Conservation (phyloP, 2,888 invertebrate genomes). For the Hybos culiciformis region DNA sequence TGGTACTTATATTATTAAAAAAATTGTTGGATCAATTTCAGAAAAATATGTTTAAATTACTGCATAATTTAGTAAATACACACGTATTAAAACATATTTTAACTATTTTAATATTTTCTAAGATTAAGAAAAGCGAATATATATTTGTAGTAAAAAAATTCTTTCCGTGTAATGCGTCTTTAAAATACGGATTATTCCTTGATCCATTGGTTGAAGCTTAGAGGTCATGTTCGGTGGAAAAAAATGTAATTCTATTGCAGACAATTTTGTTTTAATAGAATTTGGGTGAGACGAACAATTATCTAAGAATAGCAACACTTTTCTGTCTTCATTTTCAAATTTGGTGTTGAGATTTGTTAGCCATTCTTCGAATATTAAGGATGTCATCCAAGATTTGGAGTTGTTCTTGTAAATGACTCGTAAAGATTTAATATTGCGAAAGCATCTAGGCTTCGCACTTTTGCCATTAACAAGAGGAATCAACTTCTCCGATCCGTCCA, state of each 20-base stretch:
- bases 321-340: slow-evolving; percentile 5
- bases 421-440: slow-evolving; percentile 20
- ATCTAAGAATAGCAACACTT: slow-evolving; percentile 5
- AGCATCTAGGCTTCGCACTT: slow-evolving; percentile 23
- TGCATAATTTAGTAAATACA: no score
- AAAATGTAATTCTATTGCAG: not conserved
- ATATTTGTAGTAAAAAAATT: no score
- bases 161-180: no score
- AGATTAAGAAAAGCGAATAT: no score
- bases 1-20: no score
- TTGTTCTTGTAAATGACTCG: slow-evolving; percentile 19
- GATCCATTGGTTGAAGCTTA: not conserved
- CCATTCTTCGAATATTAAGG: slow-evolving; percentile 8
- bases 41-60: no score
- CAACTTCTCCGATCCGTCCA: slow-evolving; percentile 22
- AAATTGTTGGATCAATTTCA: no score
- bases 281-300: not conserved
- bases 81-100: no score
- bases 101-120: no score
- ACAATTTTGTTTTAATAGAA: not conserved
- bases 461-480: slow-evolving; percentile 23
- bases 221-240: not conserved
- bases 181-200: no score
- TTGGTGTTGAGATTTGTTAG: slow-evolving; percentile 4
- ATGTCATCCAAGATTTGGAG: slow-evolving; percentile 21